Evolutionary conservation across 1,140 invertebrate species (phyloP).

Genomic region (Forficula auricularia): DNA sequence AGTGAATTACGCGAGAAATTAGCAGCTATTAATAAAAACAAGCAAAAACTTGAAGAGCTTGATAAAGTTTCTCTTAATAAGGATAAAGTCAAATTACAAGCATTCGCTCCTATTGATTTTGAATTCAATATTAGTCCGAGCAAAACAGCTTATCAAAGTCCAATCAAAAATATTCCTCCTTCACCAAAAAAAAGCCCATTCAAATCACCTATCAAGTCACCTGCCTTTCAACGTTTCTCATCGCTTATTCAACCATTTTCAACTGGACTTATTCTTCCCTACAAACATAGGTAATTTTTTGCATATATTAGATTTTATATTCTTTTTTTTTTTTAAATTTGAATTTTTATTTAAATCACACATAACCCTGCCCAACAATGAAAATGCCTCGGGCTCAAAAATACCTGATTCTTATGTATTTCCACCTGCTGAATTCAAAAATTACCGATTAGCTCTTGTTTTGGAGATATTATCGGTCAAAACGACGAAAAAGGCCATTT

Average conservation of each 20-base stretch:
- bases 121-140: slow-evolving; percentile 42
- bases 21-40: slow-evolving; percentile 20
- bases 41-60: slow-evolving; percentile 31
- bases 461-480: too few species aligned
- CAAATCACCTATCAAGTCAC: slow-evolving; percentile 18
- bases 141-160: slow-evolving; percentile 29
- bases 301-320: too few species aligned
- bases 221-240: slow-evolving; percentile 35
- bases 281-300: slow-evolving; percentile 48
- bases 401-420: too few species aligned
- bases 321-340: too few species aligned
- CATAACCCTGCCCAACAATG: too few species aligned
- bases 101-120: slow-evolving; percentile 51
- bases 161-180: slow-evolving; percentile 31
- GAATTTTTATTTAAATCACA: too few species aligned
- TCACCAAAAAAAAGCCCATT: slow-evolving; percentile 19
- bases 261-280: slow-evolving; percentile 54
- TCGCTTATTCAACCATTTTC: slow-evolving; percentile 34
- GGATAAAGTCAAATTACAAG: slow-evolving; percentile 38
- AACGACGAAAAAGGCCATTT: too few species aligned
- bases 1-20: too few species aligned
- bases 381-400: too few species aligned
- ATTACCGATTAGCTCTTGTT: too few species aligned
- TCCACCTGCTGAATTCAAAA: too few species aligned
- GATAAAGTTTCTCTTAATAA: slow-evolving; percentile 19